A percentile compares a stretch with the other conserved stretches of the same genome.
phyloP scores from a whole-genome alignment of 2,888 invertebrate species.

The Lasioglossum figueresi region DNA sequence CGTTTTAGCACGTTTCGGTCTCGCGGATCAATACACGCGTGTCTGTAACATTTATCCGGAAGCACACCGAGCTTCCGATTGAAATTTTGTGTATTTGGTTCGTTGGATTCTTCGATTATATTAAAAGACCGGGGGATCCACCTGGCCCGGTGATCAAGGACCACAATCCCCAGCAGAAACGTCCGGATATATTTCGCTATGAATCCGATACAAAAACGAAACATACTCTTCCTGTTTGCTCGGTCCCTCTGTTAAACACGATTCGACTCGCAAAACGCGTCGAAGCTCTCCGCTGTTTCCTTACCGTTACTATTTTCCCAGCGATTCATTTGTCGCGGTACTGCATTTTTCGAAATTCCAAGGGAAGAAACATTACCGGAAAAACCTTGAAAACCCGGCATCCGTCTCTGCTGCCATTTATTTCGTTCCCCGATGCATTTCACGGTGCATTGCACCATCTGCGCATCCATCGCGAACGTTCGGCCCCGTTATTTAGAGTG shows the following conservation, averaged over 20 bases:
- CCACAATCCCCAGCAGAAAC: background rate
- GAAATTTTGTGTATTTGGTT: conserved; percentile 10
- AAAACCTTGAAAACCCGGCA: conserved; percentile 5
- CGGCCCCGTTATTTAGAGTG: conserved; percentile 14
- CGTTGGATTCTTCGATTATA: conserved; percentile 7
- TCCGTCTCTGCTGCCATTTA: conserved; percentile 15
- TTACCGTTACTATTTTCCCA: background rate
- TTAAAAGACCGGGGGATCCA: background rate
- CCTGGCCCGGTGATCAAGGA: background rate
- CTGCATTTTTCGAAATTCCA: background rate
- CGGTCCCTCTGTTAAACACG: background rate
- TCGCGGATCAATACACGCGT: background rate
- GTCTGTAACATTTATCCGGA: conserved; percentile 3
- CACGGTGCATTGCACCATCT: conserved; percentile 7
- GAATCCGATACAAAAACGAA: background rate
- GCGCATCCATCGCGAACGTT: conserved; percentile 10
- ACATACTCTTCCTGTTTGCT: background rate
- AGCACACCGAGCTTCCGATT: background rate
- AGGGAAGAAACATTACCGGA: background rate
- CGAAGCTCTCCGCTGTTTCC: background rate
- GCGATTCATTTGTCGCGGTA: background rate
- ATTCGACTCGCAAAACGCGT: background rate
- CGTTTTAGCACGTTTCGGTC: background rate
- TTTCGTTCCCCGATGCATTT: conserved; percentile 10
- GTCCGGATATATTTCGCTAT: background rate